phyloP scores from a whole-genome alignment of 2,113 vertebrate species.

The Laticauda colubrina region DNA sequence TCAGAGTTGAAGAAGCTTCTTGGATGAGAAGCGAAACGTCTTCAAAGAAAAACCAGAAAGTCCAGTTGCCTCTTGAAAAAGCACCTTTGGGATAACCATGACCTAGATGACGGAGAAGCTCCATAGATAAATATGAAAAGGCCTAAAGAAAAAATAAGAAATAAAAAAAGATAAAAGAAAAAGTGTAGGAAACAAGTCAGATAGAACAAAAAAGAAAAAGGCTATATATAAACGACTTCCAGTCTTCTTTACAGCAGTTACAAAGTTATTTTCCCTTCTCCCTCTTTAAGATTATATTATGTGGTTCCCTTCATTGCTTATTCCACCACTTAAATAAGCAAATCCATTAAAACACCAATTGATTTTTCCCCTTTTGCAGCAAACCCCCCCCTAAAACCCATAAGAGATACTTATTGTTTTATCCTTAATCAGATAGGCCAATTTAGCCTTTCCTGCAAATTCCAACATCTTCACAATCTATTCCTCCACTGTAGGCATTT shows the following conservation, averaged over 20 bases:
- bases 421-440: background rate
- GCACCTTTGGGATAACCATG: too few relatives aligned
- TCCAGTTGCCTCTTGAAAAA: too few relatives aligned
- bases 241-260: background rate
- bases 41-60: too few relatives aligned
- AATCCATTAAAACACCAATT: background rate
- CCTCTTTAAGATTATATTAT: background rate
- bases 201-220: background rate
- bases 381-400: too few relatives aligned
- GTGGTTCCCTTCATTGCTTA: background rate
- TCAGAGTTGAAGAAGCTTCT: too few relatives aligned
- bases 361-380: background rate
- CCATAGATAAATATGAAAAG: background rate
- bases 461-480: background rate
- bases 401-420: background rate
- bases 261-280: background rate
- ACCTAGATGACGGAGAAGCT: too few relatives aligned
- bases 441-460: background rate
- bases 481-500: background rate
- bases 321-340: background rate
- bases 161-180: background rate
- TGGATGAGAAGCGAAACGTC: too few relatives aligned
- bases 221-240: background rate
- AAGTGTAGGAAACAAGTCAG: background rate
- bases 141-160: background rate